Conservation (phyloP, 2,797 vertebrate species). For the Spinus olivaceus region DNA sequence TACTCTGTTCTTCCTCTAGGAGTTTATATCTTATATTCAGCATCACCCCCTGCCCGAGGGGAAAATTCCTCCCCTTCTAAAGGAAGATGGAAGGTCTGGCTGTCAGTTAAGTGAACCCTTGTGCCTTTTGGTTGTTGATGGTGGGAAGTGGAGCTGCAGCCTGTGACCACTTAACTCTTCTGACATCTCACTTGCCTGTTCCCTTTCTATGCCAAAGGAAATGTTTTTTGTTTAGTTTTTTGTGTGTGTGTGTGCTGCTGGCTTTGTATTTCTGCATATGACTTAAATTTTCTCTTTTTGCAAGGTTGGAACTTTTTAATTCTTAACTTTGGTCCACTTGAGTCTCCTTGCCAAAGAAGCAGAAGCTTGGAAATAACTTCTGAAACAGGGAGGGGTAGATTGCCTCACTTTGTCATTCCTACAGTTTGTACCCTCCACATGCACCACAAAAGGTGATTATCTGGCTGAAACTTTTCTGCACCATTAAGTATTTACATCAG, state of each 20-base stretch:
- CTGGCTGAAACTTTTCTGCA: background rate
- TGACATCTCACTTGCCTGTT: background rate
- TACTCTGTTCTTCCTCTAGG: background rate
- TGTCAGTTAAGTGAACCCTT: background rate
- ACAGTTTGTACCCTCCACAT: accelerated
- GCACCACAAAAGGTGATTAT: background rate
- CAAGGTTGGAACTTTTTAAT: background rate
- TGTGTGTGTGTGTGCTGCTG: background rate
- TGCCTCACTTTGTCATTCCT: background rate
- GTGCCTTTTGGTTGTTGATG: background rate
- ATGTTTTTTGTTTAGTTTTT: background rate
- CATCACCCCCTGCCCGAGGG: background rate
- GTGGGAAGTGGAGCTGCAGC: background rate
- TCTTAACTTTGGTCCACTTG: background rate
- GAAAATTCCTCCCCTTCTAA: background rate
- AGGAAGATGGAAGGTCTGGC: background rate
- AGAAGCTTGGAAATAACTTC: background rate
- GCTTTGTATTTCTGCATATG: background rate
- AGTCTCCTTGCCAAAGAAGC: background rate
- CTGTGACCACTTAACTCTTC: background rate
- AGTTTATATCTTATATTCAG: background rate
- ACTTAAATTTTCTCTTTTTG: background rate
- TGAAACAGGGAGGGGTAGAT: background rate
- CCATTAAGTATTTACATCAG: background rate
- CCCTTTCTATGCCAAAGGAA: background rate